Base-by-base conservation (phyloP, 2,888 invertebrate species). In the Meteorus colon region DNA sequence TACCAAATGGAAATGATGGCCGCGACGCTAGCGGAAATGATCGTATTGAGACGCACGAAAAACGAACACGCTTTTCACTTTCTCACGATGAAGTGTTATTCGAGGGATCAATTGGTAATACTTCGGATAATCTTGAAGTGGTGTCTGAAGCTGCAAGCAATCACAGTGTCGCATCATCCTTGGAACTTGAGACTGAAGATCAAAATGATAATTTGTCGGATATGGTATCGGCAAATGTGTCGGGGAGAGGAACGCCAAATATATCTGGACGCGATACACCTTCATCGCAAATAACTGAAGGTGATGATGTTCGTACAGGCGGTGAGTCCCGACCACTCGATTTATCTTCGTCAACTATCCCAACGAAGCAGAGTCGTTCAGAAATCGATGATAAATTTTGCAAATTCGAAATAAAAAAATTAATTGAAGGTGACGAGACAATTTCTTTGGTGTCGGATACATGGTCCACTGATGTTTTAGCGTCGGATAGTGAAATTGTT, bases 381-480 rank as follows among this genome's bases (percentile, higher is more conserved):
- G 98, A 99, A 85, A 97, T 99, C 77, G 98, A 98, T 84, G 99
- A 99, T 84, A 97, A 98, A 89, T 99, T 99, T 91, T 98, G 98
- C 89, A 98, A 98, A 90, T 99, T 99, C 90, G 98, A 98, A 89
- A 96, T 99, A 48, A 97, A 96, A 90, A 92, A 92, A 74, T 86
- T 92, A 51, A 91, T 92, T 79, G 92, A 92, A 89, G 91, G 96
- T 1, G 98, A 98, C 89, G 99, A 99, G 90, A 98, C 98, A 0
- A 95, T 98, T 83, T 98, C 98, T 51, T 94, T 98, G 86, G 98
- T 99, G 83, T 98, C 98, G 66, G 99, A 99, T 89, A 98, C 98
- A 0, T 99, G 99, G 99, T 98, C 98, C 82, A 99, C 99, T 0
- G 99, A 99, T 90, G 99, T 99, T 66, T 90, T 98, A 74, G 98